Evolutionary conservation across 2,797 vertebrate genomes (phyloP), one percentile per base, ranked within the genome.

Genomic region (Chelon labrosus): DNA sequence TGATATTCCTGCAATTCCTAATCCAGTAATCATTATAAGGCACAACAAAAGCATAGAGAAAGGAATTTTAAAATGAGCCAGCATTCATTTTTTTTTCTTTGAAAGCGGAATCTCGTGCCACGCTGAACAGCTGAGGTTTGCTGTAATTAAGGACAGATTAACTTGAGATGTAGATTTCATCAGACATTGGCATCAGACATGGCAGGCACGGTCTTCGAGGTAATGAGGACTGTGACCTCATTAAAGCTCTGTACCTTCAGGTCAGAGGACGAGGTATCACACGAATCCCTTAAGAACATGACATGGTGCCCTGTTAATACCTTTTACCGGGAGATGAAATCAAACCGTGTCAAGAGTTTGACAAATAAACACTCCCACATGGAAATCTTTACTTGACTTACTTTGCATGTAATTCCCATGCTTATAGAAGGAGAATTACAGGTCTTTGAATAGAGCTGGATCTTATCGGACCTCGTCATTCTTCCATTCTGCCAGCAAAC

Each of bases 231-330:
- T 41, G 62, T 52, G 73, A 70, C 75, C 85, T 73, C 68, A 64
- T 79, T 85, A 73, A 59, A 4, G 49, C 73, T 49, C 61, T 59
- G 49, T 13, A 61, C 42, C 61, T 75, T 67, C 46, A 70, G 73
- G 74, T 82, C 74, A 63, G 56, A 61, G 77, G 50, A 74, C 68
- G 56, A 27, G 47, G 42, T 16, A 20, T 49, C 69, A 65, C 57
- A 46, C 58, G 20, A 70, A 61, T 83, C 60, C 13, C 54, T 74
- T 58, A 51, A 65, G 56, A 77, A 57, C 17, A 7, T 54, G 61
- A 70, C 74, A 76, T 35, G 58, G 71, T 76, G 77, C 31, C 55
- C 71, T 3, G 31, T 77, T 79, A 79, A 82, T 72, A 71, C 57
- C 35, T 7, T 16, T 37, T 17, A 59, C n/a, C 22, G 51, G 47